These are phyloP conservation scores for Nomada fucata DNA, from an alignment of 2,888 invertebrate species.

Conservation along the genomic window DNA sequence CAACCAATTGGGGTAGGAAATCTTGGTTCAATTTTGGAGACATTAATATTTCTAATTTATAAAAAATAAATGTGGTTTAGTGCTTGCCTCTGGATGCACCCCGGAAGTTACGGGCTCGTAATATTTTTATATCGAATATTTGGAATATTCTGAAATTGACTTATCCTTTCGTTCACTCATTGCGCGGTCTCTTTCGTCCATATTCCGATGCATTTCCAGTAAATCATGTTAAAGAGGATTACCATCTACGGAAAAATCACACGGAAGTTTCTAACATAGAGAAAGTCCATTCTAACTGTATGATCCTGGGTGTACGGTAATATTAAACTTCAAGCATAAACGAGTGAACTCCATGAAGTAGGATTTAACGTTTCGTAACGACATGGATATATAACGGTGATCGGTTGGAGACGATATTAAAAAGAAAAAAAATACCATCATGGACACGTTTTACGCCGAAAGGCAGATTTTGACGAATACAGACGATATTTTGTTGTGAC, in stretches of 20 bases:
- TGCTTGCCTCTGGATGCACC: slow-evolving; percentile 8
- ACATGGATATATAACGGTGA: slow-evolving; percentile 4
- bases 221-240: slow-evolving; percentile 14
- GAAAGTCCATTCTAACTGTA: slow-evolving; percentile 1
- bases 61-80: slow-evolving; percentile 52
- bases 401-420: background rate
- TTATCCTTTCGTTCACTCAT: background rate
- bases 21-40: no score
- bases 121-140: slow-evolving; percentile 18
- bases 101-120: slow-evolving; percentile 12
- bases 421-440: background rate
- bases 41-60: no score
- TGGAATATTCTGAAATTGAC: background rate
- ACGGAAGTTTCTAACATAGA: background rate
- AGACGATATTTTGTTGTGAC: background rate
- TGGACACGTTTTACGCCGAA: background rate
- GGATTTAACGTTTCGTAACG: slow-evolving; percentile 6
- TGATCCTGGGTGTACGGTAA: no score
- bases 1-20: no score
- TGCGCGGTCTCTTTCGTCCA: no score
- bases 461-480: slow-evolving; percentile 21
- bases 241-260: background rate
- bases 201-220: background rate
- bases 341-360: background rate
- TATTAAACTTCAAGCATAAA: no score